phyloP scores from a whole-genome alignment of 2,113 vertebrate species.

The Morone chrysops region DNA sequence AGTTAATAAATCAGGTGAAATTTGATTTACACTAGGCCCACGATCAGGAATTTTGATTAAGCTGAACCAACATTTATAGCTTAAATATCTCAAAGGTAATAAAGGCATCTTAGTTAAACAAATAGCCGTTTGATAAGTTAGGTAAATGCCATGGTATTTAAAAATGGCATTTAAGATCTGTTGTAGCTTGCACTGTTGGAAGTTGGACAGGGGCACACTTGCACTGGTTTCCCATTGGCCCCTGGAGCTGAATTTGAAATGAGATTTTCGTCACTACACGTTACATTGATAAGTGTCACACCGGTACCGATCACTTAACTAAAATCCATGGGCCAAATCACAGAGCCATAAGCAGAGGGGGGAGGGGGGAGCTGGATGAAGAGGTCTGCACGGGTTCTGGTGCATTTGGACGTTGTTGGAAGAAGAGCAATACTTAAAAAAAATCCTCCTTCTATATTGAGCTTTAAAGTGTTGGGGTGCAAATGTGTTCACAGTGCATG shows the following conservation, averaged over 20 bases:
- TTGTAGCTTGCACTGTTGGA: constrained; percentile 41
- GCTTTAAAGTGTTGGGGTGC: constrained; percentile 84
- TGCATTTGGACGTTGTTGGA: constrained; percentile 41
- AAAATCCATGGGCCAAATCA: constrained; percentile 9
- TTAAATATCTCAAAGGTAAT: constrained; percentile 53
- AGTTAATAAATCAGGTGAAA: constrained; percentile 56
- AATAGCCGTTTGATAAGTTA: constrained; percentile 46
- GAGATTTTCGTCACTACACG: constrained; percentile 60
- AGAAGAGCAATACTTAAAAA: constrained; percentile 48
- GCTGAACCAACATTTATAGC: constrained; percentile 57
- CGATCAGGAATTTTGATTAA: constrained; percentile 48
- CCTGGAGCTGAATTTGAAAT: constrained; percentile 52
- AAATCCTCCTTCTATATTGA: constrained; percentile 81
- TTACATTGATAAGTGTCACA: constrained; percentile 63
- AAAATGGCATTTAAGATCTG: constrained; percentile 48
- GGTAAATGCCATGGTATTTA: constrained; percentile 59
- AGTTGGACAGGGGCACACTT: constrained; percentile 39
- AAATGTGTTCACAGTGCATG: constrained; percentile 83
- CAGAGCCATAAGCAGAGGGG: constrained; percentile 14
- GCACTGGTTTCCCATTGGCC: constrained; percentile 40
- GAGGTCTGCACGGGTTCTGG: constrained; percentile 32
- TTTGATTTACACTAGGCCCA: constrained; percentile 37
- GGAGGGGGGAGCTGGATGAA: constrained; percentile 29
- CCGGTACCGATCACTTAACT: constrained; percentile 37
- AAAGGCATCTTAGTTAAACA: constrained; percentile 52